Evolutionary conservation across 2,113 vertebrate species (phyloP).

Genomic region (Melanocharis versteri): DNA sequence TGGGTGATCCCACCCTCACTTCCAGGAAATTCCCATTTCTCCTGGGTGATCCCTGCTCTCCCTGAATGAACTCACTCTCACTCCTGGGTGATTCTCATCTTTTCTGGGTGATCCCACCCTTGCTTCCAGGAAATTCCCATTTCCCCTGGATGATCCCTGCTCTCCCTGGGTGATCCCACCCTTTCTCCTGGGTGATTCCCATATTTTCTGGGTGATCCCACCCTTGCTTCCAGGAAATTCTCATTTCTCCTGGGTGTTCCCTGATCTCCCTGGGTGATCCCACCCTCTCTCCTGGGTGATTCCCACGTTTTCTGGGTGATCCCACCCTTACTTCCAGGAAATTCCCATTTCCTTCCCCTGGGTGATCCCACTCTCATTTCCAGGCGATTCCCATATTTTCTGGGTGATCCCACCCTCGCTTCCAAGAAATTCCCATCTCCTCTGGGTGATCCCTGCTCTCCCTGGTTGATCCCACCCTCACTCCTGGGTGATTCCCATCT

Average conservation of each 20-base stretch:
- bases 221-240: background rate
- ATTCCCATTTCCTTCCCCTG: background rate
- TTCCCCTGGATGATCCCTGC: background rate
- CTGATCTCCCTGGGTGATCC: background rate
- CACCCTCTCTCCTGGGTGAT: background rate
- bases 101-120: background rate
- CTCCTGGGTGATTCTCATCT: no score
- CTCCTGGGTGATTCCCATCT: no score
- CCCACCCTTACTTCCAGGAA: background rate
- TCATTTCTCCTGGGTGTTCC: no score
- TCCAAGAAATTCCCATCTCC: background rate
- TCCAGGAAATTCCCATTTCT: background rate
- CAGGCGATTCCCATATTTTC: background rate
- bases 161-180: no score
- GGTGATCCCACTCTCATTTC: background rate
- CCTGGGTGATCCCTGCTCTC: background rate
- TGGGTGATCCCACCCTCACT: background rate
- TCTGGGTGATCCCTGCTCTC: background rate
- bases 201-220: background rate
- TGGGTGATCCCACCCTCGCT: no score
- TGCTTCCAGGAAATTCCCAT: no score
- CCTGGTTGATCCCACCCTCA: background rate
- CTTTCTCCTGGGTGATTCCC: background rate
- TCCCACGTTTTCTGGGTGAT: no score
- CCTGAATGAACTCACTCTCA: background rate